A percentile compares a stretch with the other conserved stretches of the same genome.
Conservation (phyloP, 1,140 invertebrate genomes). For the Camponotus vicinus region DNA sequence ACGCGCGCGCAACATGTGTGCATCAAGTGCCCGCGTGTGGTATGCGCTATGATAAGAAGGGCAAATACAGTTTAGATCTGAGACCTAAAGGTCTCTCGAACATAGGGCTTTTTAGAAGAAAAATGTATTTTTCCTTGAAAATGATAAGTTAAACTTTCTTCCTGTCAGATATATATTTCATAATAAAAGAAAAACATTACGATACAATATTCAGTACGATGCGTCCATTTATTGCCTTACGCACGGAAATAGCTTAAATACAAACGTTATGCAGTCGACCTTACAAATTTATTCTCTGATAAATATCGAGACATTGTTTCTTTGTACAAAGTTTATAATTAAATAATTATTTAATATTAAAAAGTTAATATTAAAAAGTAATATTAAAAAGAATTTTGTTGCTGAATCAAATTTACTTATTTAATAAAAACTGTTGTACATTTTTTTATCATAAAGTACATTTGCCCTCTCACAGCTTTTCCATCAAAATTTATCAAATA, state of each 20-base stretch:
- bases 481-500: background rate
- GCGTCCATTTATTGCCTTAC: background rate
- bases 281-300: background rate
- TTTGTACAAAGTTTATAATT: background rate
- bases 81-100: conserved; percentile 33
- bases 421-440: background rate
- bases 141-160: conserved; percentile 34
- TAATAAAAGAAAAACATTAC: background rate
- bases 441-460: background rate
- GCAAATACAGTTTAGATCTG: conserved; percentile 75
- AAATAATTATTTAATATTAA: background rate
- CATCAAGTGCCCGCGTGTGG: conserved; percentile 73
- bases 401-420: background rate
- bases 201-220: background rate
- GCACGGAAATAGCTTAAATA: background rate
- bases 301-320: background rate
- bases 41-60: conserved; percentile 63
- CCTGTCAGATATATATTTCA: background rate
- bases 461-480: background rate
- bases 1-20: conserved; percentile 75
- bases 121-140: conserved; percentile 32
- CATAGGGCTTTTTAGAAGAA: background rate
- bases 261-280: background rate
- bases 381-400: background rate
- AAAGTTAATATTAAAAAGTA: background rate